Base-by-base conservation (phyloP, 2,888 invertebrate genomes). In the Meloe dianella region DNA sequence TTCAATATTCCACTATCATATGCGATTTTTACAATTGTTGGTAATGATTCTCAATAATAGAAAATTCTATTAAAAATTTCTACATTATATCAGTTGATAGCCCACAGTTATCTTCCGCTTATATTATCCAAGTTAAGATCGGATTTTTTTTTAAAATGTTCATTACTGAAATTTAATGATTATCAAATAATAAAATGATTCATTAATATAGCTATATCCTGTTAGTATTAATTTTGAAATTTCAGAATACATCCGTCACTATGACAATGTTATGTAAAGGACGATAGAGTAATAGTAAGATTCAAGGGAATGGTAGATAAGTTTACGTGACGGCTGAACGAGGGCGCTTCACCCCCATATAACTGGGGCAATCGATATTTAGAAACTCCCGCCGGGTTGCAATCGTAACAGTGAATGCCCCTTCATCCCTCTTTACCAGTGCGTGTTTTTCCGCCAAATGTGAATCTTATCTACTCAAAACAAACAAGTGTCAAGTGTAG, bases 351-450 rank as follows among this genome's bases (percentile, higher is more conserved):
- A 85, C 84, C 84, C 83, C 84, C 84, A 59, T 63, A 86, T 87
- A 88, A 88, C 87, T 88, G 87, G 88, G 88, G 86, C 88, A 87
- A 88, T 88, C 88, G 88, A 88, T 88, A 88, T 80, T 60, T 72
- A 73, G 72, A 81, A 78, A 76, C 76, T 77, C 79, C 81, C 81
- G 80, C 70, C 77, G 79, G 78, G 79, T 78, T 79, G 79, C 78
- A 77, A 75, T 78, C 76, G 69, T 64, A 71, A 83, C 84, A 85
- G 17, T 32, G 62, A 38, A 60, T 60, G 61, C 64, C 67, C 64
- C 51, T 29, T 59, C 60, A 41, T 41, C 41, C 41, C 41, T 41
- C 41, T 41, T 38, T 32, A 32, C 61, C 84, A 85, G 85, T 84
- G 85, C 85, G 84, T 84, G 85, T 86, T 73, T 73, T 76, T 73